A percentile compares a stretch with the other conserved stretches of the same genome.
These are phyloP conservation scores for Mesopsocus fuscifrons DNA, from an alignment of 2,888 invertebrate genomes.

Conservation along the genomic window DNA sequence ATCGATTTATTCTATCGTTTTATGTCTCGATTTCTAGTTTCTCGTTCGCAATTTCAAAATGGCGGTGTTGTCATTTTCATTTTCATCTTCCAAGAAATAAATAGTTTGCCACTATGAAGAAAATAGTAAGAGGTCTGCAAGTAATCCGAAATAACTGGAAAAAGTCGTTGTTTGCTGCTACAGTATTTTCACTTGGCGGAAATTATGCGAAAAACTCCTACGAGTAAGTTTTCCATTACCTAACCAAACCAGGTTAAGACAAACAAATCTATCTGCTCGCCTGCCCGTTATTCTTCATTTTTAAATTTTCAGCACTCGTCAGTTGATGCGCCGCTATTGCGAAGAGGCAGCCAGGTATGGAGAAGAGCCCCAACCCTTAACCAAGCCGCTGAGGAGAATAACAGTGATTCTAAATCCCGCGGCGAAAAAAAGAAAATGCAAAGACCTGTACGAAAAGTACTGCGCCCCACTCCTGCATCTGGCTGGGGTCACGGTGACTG, in stretches of 20 bases:
- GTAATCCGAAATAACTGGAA: constrained; percentile 74
- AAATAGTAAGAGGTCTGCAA: constrained; percentile 40
- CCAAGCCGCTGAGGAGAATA: constrained; percentile 46
- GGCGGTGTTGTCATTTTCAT: no score
- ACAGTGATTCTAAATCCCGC: constrained; percentile 84
- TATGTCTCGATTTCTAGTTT: no score
- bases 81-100: no score
- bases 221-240: constrained; percentile 36
- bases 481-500: constrained; percentile 60
- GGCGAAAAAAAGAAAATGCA: constrained; percentile 52
- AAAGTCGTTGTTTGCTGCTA: constrained; percentile 53
- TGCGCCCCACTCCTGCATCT: constrained; percentile 84
- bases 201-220: constrained; percentile 48
- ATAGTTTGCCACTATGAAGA: constrained; percentile 31
- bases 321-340: constrained; percentile 63
- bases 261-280: constrained; percentile 9
- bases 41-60: no score
- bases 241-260: constrained; percentile 11
- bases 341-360: constrained; percentile 56
- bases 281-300: constrained; percentile 13
- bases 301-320: constrained; percentile 41
- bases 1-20: no score
- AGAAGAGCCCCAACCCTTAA: constrained; percentile 35
- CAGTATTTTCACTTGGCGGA: constrained; percentile 47
- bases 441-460: constrained; percentile 60